phyloP scores from a whole-genome alignment of 2,888 invertebrate genomes.

The Nysson spinosus region DNA sequence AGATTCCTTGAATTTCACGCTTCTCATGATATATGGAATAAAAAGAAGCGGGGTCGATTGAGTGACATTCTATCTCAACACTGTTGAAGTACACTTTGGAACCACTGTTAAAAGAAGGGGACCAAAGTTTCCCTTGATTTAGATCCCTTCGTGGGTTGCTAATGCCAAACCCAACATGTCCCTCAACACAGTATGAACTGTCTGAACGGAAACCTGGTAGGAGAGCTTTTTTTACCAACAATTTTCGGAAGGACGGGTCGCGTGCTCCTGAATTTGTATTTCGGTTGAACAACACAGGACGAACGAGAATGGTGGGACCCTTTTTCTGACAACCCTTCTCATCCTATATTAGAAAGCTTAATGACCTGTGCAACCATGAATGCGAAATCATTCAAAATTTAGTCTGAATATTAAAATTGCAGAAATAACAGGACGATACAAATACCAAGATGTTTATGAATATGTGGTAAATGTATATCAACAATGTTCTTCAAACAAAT shows the following conservation, averaged over 20 bases:
- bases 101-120: too few species aligned
- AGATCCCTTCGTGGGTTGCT: conserved; percentile 1
- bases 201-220: conserved; percentile 5
- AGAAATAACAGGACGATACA: too few species aligned
- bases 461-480: too few species aligned
- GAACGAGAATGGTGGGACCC: conserved; percentile 7
- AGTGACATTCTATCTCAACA: neutral
- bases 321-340: conserved; percentile 6
- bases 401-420: too few species aligned
- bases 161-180: conserved; percentile 28
- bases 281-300: neutral
- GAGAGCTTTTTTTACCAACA: conserved; percentile 31
- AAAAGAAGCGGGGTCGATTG: neutral
- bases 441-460: too few species aligned
- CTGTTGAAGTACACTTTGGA: too few species aligned
- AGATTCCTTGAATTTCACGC: neutral
- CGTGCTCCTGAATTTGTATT: conserved; percentile 27
- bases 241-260: conserved; percentile 7
- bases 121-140: neutral
- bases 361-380: neutral
- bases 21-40: neutral
- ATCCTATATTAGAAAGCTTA: neutral
- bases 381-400: too few species aligned
- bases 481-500: too few species aligned
- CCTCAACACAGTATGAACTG: conserved; percentile 10